phyloP scores from a whole-genome alignment of 2,113 vertebrate genomes.

The Aegithalos caudatus region DNA sequence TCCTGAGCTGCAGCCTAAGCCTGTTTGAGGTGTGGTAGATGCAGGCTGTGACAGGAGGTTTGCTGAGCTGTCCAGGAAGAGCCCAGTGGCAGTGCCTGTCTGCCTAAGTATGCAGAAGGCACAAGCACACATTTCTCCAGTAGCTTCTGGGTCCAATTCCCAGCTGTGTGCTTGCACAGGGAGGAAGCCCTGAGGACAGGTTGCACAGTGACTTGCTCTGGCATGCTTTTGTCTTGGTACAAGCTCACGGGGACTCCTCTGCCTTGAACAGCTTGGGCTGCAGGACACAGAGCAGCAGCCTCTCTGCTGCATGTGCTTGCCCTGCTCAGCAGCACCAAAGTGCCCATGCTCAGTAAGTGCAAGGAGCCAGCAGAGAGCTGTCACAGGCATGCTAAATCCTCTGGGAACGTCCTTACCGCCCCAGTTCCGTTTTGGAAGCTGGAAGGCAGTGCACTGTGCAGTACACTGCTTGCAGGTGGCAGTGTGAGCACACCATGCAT shows the following conservation, averaged over 20 bases:
- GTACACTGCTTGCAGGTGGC: not conserved
- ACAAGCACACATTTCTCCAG: not conserved
- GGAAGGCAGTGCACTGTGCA: not conserved
- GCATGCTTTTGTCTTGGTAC: not conserved
- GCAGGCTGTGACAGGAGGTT: not conserved
- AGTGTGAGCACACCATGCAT: accelerated
- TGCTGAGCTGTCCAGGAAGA: not conserved
- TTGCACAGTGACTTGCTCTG: not conserved
- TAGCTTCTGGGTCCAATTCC: not conserved
- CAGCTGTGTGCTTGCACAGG: not conserved
- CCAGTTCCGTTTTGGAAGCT: not conserved
- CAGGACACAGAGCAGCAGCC: not conserved
- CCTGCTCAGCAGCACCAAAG: not conserved
- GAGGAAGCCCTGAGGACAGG: not conserved
- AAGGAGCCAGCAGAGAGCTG: not conserved
- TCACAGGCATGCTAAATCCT: not conserved
- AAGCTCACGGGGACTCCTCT: not conserved
- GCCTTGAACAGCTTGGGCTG: not conserved
- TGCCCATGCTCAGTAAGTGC: accelerated
- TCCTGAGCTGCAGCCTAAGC: not conserved
- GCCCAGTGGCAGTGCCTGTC: accelerated
- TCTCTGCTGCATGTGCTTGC: not conserved
- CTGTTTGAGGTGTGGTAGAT: not conserved
- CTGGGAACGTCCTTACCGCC: not conserved
- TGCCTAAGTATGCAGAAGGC: not conserved